Percentiles rank a stretch among this genome's conserved stretches.
phyloP scores from a whole-genome alignment of 2,797 vertebrate species.

The Phrynocephalus vlangalii region DNA sequence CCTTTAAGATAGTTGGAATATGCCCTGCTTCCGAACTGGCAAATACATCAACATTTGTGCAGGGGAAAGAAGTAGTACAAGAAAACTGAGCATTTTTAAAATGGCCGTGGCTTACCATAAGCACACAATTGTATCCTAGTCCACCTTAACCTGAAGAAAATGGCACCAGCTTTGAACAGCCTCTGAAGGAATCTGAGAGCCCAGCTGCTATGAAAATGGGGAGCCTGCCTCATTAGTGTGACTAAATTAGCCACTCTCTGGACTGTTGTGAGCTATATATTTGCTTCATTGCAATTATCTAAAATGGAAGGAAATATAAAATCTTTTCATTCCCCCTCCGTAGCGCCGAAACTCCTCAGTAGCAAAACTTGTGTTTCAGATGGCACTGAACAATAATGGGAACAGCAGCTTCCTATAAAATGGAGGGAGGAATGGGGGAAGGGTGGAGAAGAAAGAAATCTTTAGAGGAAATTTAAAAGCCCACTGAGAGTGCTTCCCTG shows the following conservation, averaged over 20 bases:
- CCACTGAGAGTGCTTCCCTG: slow-evolving; percentile 47
- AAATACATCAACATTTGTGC: not conserved
- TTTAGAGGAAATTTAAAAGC: slow-evolving; percentile 68
- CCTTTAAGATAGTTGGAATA: not conserved
- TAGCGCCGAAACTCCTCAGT: slow-evolving; percentile 5
- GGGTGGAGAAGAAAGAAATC: slow-evolving; percentile 52
- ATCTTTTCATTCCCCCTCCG: not conserved
- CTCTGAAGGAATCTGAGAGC: slow-evolving; percentile 5
- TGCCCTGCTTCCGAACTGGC: not conserved
- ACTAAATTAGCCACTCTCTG: slow-evolving; percentile 23
- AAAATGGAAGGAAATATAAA: slow-evolving; percentile 1
- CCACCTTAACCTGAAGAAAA: not conserved
- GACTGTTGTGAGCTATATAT: not conserved
- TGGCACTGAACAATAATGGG: slow-evolving; percentile 29
- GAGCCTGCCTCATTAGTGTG: not conserved
- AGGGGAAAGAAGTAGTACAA: not conserved
- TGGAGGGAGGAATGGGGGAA: slow-evolving; percentile 14
- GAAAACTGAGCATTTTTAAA: not conserved
- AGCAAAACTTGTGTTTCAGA: slow-evolving; percentile 54
- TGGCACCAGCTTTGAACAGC: not conserved
- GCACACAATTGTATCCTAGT: not conserved
- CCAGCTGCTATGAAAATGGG: slow-evolving; percentile 14
- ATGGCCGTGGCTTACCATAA: not conserved
- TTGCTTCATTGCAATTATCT: slow-evolving; percentile 38
- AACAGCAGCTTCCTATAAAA: slow-evolving; percentile 50